Conservation (phyloP, 2,797 vertebrate species). For the Podarcis siculus region DNA sequence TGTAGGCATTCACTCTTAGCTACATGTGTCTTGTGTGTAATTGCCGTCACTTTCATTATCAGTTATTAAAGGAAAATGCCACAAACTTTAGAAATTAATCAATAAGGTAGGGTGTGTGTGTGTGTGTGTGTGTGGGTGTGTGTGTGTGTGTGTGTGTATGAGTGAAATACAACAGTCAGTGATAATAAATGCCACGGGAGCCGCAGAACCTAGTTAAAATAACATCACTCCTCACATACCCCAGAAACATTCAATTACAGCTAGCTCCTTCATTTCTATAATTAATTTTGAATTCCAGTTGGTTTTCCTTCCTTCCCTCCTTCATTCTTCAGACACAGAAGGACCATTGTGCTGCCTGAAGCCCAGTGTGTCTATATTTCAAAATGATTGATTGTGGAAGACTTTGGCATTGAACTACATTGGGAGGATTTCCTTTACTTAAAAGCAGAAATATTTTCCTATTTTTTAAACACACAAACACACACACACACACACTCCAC, state of each 20-base stretch:
- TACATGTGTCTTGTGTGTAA: slow-evolving; percentile 8
- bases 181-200: background rate
- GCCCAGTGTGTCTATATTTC: background rate
- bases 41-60: slow-evolving; percentile 11
- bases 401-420: slow-evolving; percentile 4
- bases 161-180: background rate
- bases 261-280: background rate
- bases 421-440: slow-evolving; percentile 6
- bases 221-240: background rate
- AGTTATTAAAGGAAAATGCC: slow-evolving; percentile 13
- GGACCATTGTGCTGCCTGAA: background rate
- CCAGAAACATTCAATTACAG: background rate
- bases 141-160: too few relatives aligned
- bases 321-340: slow-evolving; percentile 7
- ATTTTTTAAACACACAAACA: background rate
- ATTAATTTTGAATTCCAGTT: background rate
- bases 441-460: background rate
- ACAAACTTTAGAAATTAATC: slow-evolving; percentile 25
- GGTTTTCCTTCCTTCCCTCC: background rate
- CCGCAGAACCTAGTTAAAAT: background rate
- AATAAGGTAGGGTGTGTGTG: background rate
- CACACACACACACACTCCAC: too few relatives aligned
- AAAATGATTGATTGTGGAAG: slow-evolving; percentile 1
- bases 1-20: slow-evolving; percentile 18
- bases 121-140: too few relatives aligned